Percentiles rank a stretch among this genome's conserved stretches.
Conservation (phyloP, 2,113 vertebrate genomes). For the Collichthys lucidus region DNA sequence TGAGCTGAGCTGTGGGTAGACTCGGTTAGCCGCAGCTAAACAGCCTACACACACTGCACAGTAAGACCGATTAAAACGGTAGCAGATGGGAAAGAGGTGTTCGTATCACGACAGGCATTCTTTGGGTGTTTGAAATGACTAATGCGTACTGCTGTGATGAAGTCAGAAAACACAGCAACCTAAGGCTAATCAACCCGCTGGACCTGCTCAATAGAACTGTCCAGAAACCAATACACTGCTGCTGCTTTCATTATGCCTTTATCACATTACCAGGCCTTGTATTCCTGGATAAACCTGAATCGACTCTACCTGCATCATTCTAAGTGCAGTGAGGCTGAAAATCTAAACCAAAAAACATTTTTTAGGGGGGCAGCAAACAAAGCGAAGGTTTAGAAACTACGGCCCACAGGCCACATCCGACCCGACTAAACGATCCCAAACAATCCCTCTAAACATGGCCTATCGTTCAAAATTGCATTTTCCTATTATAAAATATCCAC, state of each 20-base stretch:
- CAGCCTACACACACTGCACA: conserved; percentile 58
- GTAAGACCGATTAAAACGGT: conserved; percentile 55
- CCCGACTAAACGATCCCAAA: too few relatives aligned
- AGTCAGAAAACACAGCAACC: conserved; percentile 13
- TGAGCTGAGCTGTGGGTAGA: conserved; percentile 53
- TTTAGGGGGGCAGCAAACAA: too few relatives aligned
- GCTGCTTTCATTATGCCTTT: neutral
- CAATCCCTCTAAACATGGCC: too few relatives aligned
- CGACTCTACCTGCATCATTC: neutral
- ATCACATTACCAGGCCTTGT: neutral
- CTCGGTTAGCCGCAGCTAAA: conserved; percentile 52
- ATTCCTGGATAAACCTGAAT: neutral
- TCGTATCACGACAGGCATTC: conserved; percentile 35
- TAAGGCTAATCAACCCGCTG: neutral
- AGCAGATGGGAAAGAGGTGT: conserved; percentile 55
- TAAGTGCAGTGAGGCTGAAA: neutral
- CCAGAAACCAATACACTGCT: neutral
- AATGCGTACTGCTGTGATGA: conserved; percentile 29
- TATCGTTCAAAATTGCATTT: too few relatives aligned
- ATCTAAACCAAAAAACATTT: neutral
- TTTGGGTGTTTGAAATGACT: conserved; percentile 9
- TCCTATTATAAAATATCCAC: too few relatives aligned
- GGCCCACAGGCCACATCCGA: too few relatives aligned
- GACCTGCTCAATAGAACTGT: neutral
- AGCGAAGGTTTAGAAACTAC: neutral